A percentile compares a stretch with the other conserved stretches of the same genome.
phyloP scores from a whole-genome alignment of 2,888 invertebrate species.

The Magallana nippona region DNA sequence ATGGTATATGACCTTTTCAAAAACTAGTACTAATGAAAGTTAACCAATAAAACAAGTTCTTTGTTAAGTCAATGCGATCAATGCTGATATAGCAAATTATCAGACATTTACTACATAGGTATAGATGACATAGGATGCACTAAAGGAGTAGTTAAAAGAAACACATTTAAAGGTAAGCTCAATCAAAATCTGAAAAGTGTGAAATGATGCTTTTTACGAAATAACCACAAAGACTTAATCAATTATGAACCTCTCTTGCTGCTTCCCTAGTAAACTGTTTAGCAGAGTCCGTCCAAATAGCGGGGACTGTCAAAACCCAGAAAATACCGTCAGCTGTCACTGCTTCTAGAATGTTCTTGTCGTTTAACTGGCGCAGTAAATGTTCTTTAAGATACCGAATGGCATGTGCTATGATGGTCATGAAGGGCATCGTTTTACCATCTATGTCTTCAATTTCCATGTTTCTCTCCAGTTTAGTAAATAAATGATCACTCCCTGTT shows the following conservation, averaged over 20 bases:
- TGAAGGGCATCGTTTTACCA: conserved; percentile 31
- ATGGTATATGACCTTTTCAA: too few relatives aligned
- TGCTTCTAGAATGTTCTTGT: background rate
- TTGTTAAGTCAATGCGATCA: too few relatives aligned
- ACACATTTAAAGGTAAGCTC: too few relatives aligned
- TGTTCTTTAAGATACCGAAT: conserved; percentile 45
- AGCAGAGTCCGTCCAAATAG: background rate
- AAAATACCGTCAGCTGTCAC: conserved; percentile 31
- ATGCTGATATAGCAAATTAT: too few relatives aligned
- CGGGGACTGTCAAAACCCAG: conserved; percentile 31
- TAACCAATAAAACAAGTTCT: too few relatives aligned
- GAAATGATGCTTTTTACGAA: too few relatives aligned
- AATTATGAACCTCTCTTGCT: background rate
- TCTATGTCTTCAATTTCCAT: conserved; percentile 39
- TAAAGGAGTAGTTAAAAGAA: too few relatives aligned
- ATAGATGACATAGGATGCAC: too few relatives aligned
- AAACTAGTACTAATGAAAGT: too few relatives aligned
- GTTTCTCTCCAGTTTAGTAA: background rate
- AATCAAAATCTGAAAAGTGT: too few relatives aligned
- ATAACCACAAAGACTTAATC: too few relatives aligned
- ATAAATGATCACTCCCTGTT: background rate
- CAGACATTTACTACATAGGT: too few relatives aligned
- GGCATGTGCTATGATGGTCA: conserved; percentile 40
- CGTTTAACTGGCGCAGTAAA: conserved; percentile 24
- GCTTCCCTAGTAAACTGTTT: background rate